Base-by-base conservation (phyloP, 2,797 vertebrate genomes). In the Anableps anableps region DNA sequence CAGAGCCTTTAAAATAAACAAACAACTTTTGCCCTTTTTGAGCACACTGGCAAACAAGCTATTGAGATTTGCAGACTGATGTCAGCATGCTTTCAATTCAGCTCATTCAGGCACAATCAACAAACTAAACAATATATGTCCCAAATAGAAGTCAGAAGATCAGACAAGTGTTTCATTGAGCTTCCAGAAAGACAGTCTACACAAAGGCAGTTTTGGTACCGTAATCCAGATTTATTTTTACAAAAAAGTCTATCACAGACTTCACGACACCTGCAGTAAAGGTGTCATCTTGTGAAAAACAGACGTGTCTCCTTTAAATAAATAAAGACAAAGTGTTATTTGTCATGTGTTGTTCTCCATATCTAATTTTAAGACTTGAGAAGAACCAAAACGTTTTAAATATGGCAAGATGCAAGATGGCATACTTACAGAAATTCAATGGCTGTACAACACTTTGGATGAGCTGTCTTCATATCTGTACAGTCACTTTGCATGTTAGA, bases 191-290 rank as follows among this genome's bases (percentile, higher is more conserved):
- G 66, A 58, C 55, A 14, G 21, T 5, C 34, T 41, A 26, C n/a
- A 6, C 11, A 31, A 34, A 70, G 5, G 4, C n/a, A 45, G 23
- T 45, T 70, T 70, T 43, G 13, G 23, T 45, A 70, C 23, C 21
- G 3, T 26, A 41, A 68, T 68, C 64, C 21, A 41, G 64, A 68
- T 68, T 70, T 43, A 45, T 43, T 70, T 70, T 70, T 70, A 70
- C 38, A 45, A 70, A 43, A 70, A 41, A 16, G n/a, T n/a, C 66
- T 70, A 70, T 45, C 66, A 70, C 66, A 45, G 26, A 78, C 34
- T n/a, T 83, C 58, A 26, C 68, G 74, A 55, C 73, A 43, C 45
- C 45, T 66, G 48, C 11, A 4, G 72, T 38, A 72, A 55, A 72
- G 36, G 43, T 72, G 70, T 6, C 17, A 70, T 8, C 21, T 70